Evolutionary conservation across 1,140 invertebrate species (phyloP).

Genomic region (Ceratitis capitata): DNA sequence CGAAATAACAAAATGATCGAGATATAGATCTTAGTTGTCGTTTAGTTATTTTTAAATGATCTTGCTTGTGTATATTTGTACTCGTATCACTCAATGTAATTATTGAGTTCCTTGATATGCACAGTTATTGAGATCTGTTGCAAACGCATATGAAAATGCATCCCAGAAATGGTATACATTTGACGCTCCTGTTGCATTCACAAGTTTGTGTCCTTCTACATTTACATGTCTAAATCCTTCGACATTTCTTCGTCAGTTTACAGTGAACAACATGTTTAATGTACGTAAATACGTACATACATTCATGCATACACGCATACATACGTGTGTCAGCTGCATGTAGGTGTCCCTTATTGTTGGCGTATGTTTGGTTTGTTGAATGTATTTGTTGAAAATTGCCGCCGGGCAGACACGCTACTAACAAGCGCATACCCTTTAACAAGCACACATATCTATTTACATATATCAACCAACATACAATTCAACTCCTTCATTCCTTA

Average conservation of each 20-base stretch:
- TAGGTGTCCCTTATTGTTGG: not conserved
- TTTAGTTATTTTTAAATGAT: too few relatives aligned
- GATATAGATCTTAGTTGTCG: too few relatives aligned
- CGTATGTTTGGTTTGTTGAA: not conserved
- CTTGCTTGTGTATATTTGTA: too few relatives aligned
- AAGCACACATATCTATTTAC: not conserved
- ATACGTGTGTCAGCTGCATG: not conserved
- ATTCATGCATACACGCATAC: not conserved
- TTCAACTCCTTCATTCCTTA: not conserved
- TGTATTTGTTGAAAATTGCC: constrained; percentile 18
- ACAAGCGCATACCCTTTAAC: not conserved
- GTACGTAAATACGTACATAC: not conserved
- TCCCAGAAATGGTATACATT: too few relatives aligned
- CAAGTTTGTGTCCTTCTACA: constrained; percentile 15
- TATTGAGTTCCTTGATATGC: too few relatives aligned
- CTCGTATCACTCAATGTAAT: too few relatives aligned
- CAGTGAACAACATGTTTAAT: not conserved
- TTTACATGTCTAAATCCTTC: constrained; percentile 26
- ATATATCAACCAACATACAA: not conserved
- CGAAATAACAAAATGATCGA: too few relatives aligned
- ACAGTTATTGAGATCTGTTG: too few relatives aligned
- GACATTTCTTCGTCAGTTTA: not conserved
- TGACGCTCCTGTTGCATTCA: too few relatives aligned
- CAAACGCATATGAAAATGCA: too few relatives aligned
- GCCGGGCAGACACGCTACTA: constrained; percentile 2